Conservation (phyloP, 2,888 invertebrate species). For the Tenthredo scrophulariae region DNA sequence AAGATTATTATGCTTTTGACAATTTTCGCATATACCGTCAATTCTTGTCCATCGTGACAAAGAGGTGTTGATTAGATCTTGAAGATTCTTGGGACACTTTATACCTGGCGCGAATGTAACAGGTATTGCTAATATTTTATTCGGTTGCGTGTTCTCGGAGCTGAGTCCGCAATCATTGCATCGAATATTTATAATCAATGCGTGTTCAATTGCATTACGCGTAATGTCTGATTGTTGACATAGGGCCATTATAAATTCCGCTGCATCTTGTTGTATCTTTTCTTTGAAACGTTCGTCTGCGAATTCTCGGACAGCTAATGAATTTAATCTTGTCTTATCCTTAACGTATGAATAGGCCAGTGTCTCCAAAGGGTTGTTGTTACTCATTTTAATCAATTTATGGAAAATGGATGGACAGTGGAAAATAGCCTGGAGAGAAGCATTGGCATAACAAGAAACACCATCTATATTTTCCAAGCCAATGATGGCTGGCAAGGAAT, state of each 20-base stretch:
- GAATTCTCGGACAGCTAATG: slow-evolving; percentile 34
- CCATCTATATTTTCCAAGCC: slow-evolving; percentile 53
- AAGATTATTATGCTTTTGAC: no score
- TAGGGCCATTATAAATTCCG: slow-evolving; percentile 18
- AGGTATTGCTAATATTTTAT: no score
- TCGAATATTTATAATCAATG: no score
- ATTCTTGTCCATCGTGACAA: no score
- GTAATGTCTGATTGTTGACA: no score
- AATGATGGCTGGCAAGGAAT: background rate
- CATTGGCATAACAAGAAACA: slow-evolving; percentile 57
- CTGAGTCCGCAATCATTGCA: no score
- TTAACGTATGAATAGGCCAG: background rate
- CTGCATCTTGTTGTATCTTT: slow-evolving; percentile 46
- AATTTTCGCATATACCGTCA: no score
- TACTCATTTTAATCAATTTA: background rate
- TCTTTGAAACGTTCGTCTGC: slow-evolving; percentile 41
- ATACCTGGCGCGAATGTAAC: no score
- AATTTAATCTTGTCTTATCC: background rate
- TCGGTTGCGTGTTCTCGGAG: no score
- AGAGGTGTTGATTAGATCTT: no score
- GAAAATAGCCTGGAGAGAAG: slow-evolving; percentile 55
- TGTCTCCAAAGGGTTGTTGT: background rate
- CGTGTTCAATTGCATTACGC: no score
- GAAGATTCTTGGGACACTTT: no score
- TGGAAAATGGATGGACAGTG: slow-evolving; percentile 35